Evolutionary conservation across 92 coral and sea anemone genomes (phyloP).

Genomic region (Parazoanthus atlanticus): DNA sequence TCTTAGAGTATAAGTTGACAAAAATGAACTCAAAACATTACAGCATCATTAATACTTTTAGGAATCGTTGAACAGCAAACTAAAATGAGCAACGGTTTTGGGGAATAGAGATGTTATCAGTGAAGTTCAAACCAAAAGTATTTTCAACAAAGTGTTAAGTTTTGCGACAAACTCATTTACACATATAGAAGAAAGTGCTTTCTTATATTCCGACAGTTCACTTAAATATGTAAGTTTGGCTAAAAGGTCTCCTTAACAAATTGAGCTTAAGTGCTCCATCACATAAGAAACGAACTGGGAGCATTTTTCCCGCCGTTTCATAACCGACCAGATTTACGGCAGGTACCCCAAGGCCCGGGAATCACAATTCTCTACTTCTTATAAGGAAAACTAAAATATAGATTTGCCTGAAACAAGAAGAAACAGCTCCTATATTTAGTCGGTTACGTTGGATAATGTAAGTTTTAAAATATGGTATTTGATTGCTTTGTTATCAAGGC

Average conservation of each 20-base stretch:
- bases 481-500: not conserved
- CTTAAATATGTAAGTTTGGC: not conserved
- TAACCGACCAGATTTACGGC: not conserved
- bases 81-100: not conserved
- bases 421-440: not conserved
- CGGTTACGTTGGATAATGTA: not conserved
- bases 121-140: not conserved
- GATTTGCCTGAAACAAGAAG: not conserved
- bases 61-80: too few relatives aligned
- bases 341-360: conserved; percentile 3
- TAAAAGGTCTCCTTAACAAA: not conserved
- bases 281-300: not conserved
- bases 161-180: not conserved
- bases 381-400: not conserved
- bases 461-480: not conserved
- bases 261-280: not conserved
- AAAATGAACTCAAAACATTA: too few relatives aligned
- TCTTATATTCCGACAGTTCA: not conserved
- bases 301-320: not conserved
- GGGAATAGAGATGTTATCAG: not conserved
- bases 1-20: too few relatives aligned
- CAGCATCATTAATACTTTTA: too few relatives aligned
- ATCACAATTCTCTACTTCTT: not conserved
- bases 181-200: not conserved
- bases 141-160: not conserved